A percentile compares a stretch with the other conserved stretches of the same genome.
These are phyloP conservation scores for Neoitamus cyanurus DNA, from an alignment of 2,888 invertebrate species.

Conservation along the genomic window DNA sequence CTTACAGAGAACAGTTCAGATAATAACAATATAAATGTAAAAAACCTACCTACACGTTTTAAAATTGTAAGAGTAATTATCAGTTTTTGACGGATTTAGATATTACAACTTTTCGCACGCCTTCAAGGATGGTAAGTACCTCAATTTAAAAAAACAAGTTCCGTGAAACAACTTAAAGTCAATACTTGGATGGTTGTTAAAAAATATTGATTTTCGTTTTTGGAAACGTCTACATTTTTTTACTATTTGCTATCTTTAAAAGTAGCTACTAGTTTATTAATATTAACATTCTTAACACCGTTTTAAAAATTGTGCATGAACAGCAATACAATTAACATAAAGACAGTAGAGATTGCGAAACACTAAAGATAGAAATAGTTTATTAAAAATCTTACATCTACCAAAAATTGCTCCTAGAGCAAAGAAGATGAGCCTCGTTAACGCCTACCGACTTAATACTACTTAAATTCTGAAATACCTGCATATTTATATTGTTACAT, in stretches of 20 bases:
- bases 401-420: not conserved
- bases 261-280: not conserved
- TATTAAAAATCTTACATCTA: not conserved
- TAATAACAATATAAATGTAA: no score
- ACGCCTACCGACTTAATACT: not conserved
- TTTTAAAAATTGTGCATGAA: not conserved
- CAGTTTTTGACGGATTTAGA: no score
- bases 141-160: no score
- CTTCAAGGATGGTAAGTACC: no score
- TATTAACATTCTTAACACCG: no score
- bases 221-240: not conserved
- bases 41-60: no score
- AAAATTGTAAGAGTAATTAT: no score
- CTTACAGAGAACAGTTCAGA: no score
- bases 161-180: not conserved
- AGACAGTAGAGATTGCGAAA: not conserved
- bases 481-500: slow-evolving; percentile 12
- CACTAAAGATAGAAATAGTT: not conserved
- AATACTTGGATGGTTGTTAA: not conserved
- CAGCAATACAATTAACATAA: not conserved
- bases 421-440: not conserved
- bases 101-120: no score
- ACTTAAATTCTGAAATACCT: slow-evolving; percentile 27
- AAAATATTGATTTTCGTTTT: not conserved
- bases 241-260: not conserved